These are phyloP conservation scores for Podiceps cristatus DNA, from an alignment of 2,113 vertebrate genomes.

Conservation along the genomic window DNA sequence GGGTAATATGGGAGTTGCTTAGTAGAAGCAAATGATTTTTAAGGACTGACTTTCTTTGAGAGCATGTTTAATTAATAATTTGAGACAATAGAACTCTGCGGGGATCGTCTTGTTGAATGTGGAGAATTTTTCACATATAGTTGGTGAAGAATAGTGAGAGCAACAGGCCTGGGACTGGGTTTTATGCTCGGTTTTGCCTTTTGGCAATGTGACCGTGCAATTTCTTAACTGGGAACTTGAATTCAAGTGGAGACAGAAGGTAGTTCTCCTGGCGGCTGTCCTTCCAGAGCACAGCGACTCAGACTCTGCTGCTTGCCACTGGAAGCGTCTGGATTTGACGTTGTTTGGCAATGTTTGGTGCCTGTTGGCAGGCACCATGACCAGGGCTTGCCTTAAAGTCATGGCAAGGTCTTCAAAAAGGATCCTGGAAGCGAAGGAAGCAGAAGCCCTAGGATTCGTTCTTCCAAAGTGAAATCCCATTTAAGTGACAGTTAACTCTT, in stretches of 20 bases:
- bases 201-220: rapidly evolving
- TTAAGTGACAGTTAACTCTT: neutral
- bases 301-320: neutral
- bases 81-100: constrained; percentile 55
- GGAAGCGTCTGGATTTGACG: neutral
- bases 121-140: constrained; percentile 14
- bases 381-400: neutral
- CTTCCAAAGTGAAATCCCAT: neutral
- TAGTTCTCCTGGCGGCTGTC: neutral
- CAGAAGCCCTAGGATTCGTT: rapidly evolving
- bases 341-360: rapidly evolving
- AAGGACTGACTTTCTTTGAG: constrained; percentile 56
- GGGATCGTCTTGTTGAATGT: constrained; percentile 8
- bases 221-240: neutral
- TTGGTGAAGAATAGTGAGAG: constrained; percentile 34
- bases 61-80: constrained; percentile 63
- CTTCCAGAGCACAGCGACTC: neutral
- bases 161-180: neutral
- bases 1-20: constrained; percentile 22
- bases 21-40: constrained; percentile 39
- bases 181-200: neutral
- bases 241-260: neutral
- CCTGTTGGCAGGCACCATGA: neutral
- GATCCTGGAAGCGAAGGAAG: neutral
- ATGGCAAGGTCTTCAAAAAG: neutral